Evolutionary conservation across 2,888 invertebrate species (phyloP), one percentile per base, ranked within the genome.

Genomic region (Noctua fimbriata): DNA sequence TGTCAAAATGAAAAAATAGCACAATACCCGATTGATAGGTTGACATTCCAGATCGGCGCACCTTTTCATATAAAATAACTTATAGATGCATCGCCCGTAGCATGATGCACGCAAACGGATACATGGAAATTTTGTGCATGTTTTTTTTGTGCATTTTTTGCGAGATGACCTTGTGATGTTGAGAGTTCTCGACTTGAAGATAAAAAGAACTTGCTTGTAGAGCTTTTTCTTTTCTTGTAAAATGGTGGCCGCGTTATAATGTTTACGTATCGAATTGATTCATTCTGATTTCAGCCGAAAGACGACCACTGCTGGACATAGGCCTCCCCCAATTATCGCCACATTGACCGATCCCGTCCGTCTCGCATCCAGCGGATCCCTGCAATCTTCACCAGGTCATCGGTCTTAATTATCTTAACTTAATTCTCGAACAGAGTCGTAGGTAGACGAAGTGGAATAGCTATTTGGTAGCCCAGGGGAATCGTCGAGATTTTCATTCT

Each of bases 21-120:
- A 85, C 85, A 87, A 87, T 85, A 80, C 80, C 32, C 80, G 85
- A 85, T 87, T 87, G 85, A 85, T 85, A 67, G 85, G 74, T 73
- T 75, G 80, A 84, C 85, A 87, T 84, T 84, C 85, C 49, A 72
- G 87, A 63, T 73, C 72, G 55, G 63, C 55, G 77, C 81, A 75
- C 73, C 85, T 84, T 85, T 83, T 87, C 81, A 87, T 87, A 80
- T 84, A 36, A 52, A 83, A 76, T 60, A 69, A 63, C 41, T 67
- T 84, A 74, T 75, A 83, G 69, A 84, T 77, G 76, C 70, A 66
- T 73, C 73, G 74, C 28, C 71, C 47, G 70, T 49, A 70, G 66
- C 71, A 78, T 73, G 78, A 87, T 87, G 73, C 70, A 69, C 47
- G 79, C 66, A 52, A 66, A 84, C 70, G 58, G 9, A 67, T 67